These are phyloP conservation scores for Psittacara wagleri DNA, from an alignment of 2,113 vertebrate species.

Conservation along the genomic window DNA sequence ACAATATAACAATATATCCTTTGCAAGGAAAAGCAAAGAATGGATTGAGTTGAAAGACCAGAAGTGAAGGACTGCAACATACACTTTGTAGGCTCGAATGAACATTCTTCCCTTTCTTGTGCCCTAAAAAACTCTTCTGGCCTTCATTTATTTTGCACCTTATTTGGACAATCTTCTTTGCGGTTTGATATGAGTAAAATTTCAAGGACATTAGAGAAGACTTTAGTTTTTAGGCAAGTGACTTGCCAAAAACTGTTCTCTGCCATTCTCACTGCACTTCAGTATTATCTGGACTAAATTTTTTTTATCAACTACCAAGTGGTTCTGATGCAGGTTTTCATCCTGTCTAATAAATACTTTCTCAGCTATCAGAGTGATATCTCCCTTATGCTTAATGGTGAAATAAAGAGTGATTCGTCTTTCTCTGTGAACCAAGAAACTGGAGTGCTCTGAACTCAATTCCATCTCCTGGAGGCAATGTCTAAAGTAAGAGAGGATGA, in stretches of 20 bases:
- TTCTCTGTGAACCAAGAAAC: background rate
- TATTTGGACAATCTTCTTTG: background rate
- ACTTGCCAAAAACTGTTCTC: background rate
- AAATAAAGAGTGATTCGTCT: background rate
- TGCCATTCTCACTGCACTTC: background rate
- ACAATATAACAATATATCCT: background rate
- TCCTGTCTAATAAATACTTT: background rate
- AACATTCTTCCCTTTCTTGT: background rate
- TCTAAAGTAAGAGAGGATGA: background rate
- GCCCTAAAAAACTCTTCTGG: background rate
- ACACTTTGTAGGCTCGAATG: background rate
- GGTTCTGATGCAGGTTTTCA: background rate
- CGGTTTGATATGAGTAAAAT: background rate
- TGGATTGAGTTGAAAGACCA: background rate
- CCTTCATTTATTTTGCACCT: background rate
- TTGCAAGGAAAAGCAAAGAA: background rate
- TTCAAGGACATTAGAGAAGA: background rate
- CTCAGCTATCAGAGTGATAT: background rate
- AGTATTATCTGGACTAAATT: background rate
- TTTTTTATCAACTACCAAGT: background rate
- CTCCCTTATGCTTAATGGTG: background rate
- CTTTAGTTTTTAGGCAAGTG: background rate
- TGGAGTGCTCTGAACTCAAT: background rate
- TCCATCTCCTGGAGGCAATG: background rate
- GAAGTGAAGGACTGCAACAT: background rate